These are phyloP conservation scores for Spilarctia lutea DNA, from an alignment of 2,888 invertebrate genomes.

Conservation along the genomic window DNA sequence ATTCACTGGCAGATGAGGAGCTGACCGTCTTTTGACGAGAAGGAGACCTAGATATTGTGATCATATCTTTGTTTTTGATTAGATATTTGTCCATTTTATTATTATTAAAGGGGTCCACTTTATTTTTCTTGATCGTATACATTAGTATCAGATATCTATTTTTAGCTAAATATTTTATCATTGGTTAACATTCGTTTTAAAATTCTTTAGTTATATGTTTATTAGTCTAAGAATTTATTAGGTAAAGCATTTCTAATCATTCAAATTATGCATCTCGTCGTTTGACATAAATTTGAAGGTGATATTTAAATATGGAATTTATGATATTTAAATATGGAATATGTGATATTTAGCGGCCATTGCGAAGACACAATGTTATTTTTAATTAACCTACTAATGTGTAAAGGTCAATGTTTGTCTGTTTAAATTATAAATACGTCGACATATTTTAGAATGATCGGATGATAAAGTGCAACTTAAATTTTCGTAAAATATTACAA, in stretches of 20 bases:
- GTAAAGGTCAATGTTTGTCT: slow-evolving; percentile 12
- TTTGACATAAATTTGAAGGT: slow-evolving; percentile 3
- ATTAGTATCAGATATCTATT: not conserved
- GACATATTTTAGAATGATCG: not conserved
- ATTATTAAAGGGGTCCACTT: too few species aligned
- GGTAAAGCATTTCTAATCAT: not conserved
- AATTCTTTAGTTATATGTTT: too few species aligned
- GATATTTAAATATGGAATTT: slow-evolving; percentile 21
- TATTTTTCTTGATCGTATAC: too few species aligned
- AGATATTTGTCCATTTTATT: too few species aligned
- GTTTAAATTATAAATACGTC: not conserved
- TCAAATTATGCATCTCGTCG: slow-evolving; percentile 1
- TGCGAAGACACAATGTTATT: not conserved
- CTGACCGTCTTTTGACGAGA: too few species aligned
- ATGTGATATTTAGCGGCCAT: slow-evolving; percentile 12
- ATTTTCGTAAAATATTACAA: too few species aligned
- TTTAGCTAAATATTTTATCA: not conserved
- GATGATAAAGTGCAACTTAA: not conserved
- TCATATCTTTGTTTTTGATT: too few species aligned
- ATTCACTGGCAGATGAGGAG: too few species aligned
- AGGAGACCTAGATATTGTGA: too few species aligned
- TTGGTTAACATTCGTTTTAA: too few species aligned
- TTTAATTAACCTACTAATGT: slow-evolving; percentile 15
- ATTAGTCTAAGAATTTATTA: too few species aligned
- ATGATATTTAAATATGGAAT: slow-evolving; percentile 20